A percentile compares a stretch with the other conserved stretches of the same genome.
phyloP scores from a whole-genome alignment of 2,113 vertebrate genomes.

The Oreocharis arfaki region DNA sequence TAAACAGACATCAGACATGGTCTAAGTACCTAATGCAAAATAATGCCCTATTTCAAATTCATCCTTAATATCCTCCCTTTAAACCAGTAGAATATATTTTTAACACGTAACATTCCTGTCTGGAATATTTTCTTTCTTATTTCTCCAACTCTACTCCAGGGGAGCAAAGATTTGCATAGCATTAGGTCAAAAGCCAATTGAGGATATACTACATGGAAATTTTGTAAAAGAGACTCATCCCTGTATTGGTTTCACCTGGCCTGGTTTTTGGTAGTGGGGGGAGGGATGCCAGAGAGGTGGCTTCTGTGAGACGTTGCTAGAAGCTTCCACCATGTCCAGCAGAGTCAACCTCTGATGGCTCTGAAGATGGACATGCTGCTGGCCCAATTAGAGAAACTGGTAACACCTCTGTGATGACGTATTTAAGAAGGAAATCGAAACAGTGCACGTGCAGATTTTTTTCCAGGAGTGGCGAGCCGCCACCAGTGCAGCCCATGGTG shows the following conservation, averaged over 20 bases:
- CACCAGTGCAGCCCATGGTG: not conserved
- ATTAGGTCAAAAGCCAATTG: constrained; percentile 13
- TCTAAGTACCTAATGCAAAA: not conserved
- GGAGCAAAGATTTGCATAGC: not conserved
- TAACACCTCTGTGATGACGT: not conserved
- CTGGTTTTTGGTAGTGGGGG: not conserved
- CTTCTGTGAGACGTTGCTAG: too few relatives aligned
- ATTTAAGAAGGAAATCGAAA: not conserved
- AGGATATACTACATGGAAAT: not conserved
- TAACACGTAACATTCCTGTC: not conserved
- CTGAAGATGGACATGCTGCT: not conserved
- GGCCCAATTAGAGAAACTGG: not conserved
- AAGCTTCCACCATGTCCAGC: not conserved
- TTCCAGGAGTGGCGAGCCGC: not conserved
- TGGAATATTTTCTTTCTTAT: constrained; percentile 39
- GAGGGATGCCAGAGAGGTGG: too few relatives aligned
- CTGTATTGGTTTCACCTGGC: not conserved
- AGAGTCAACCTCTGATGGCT: not conserved
- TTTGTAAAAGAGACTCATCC: constrained; percentile 18
- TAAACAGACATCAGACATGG: not conserved
- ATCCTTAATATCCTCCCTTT: not conserved
- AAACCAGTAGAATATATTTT: not conserved
- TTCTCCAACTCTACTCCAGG: not conserved
- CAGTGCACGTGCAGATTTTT: not conserved
- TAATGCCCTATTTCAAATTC: constrained; percentile 5